Conservation (phyloP, 2,888 invertebrate species). For the Chloroclysta siterata region DNA sequence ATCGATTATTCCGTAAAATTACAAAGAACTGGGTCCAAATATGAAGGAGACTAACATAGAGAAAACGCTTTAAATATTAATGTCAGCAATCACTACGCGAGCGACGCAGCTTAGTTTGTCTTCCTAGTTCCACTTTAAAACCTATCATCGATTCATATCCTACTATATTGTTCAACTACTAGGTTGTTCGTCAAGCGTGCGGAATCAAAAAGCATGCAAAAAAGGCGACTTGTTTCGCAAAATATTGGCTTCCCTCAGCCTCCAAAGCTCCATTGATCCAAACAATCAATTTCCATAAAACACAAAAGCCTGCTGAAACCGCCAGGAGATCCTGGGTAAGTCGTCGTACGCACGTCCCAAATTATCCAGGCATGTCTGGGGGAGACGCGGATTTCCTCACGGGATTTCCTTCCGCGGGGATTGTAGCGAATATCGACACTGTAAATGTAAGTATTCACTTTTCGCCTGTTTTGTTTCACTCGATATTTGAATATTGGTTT, state of each 20-base stretch:
- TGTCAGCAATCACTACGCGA: no score
- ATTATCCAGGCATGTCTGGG: slow-evolving; percentile 32
- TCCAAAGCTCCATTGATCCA: slow-evolving; percentile 35
- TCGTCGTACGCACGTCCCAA: slow-evolving; percentile 38
- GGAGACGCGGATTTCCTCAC: slow-evolving; percentile 35
- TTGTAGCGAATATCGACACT: slow-evolving; percentile 23
- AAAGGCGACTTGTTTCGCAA: slow-evolving; percentile 18
- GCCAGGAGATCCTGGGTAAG: slow-evolving; percentile 36
- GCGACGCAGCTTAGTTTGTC: no score
- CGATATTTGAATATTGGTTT: neutral
- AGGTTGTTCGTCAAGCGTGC: no score
- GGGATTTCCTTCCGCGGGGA: slow-evolving; percentile 28
- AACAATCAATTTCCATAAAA: slow-evolving; percentile 40
- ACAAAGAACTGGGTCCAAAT: no score
- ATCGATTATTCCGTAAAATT: no score
- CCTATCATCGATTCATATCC: neutral
- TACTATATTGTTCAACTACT: no score
- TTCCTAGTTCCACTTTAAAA: neutral
- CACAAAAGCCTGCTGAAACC: slow-evolving; percentile 34
- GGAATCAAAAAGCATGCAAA: neutral
- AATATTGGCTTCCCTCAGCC: slow-evolving; percentile 30
- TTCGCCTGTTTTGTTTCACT: slow-evolving; percentile 16
- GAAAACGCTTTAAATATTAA: no score
- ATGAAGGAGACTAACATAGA: no score
- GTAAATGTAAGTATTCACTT: slow-evolving; percentile 14